These are phyloP conservation scores for Elmis aenea DNA, from an alignment of 2,888 invertebrate genomes.

Conservation along the genomic window DNA sequence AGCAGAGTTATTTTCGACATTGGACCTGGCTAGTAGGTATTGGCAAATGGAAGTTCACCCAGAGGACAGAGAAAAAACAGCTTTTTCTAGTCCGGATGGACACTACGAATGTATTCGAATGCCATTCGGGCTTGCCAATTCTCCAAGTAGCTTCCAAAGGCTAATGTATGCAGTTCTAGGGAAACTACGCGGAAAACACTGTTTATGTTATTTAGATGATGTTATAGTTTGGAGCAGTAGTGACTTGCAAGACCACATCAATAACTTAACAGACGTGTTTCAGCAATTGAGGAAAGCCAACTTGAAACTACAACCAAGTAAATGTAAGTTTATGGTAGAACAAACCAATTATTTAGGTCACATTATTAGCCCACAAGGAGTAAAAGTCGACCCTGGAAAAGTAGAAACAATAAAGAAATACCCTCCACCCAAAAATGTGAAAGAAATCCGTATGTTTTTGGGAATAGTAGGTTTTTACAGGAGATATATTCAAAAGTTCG, in stretches of 20 bases:
- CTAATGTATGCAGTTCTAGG: slow-evolving; percentile 25
- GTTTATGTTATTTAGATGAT: slow-evolving; percentile 25
- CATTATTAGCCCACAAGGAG: slow-evolving; percentile 17
- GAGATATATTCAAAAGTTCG: slow-evolving; percentile 9
- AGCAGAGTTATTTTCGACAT: neutral
- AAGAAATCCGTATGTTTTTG: slow-evolving; percentile 10
- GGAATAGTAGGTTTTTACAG: slow-evolving; percentile 11
- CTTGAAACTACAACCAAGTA: slow-evolving; percentile 21
- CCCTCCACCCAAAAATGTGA: slow-evolving; percentile 7
- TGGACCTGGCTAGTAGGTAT: neutral
- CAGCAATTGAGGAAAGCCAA: slow-evolving; percentile 13
- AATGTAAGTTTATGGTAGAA: slow-evolving; percentile 3
- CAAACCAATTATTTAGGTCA: slow-evolving; percentile 9
- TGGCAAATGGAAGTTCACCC: neutral
- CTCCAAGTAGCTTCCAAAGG: slow-evolving; percentile 29
- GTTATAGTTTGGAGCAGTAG: slow-evolving; percentile 20
- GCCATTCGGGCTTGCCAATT: slow-evolving; percentile 29
- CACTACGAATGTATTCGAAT: no score
- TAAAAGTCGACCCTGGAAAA: slow-evolving; percentile 18
- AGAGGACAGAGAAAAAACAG: no score
- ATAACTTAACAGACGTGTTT: slow-evolving; percentile 18
- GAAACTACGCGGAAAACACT: slow-evolving; percentile 14
- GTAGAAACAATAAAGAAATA: slow-evolving; percentile 5
- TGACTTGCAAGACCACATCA: slow-evolving; percentile 18
- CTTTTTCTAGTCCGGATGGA: no score